Base-by-base conservation (phyloP, 2,113 vertebrate genomes). In the Ophiodon elongatus region DNA sequence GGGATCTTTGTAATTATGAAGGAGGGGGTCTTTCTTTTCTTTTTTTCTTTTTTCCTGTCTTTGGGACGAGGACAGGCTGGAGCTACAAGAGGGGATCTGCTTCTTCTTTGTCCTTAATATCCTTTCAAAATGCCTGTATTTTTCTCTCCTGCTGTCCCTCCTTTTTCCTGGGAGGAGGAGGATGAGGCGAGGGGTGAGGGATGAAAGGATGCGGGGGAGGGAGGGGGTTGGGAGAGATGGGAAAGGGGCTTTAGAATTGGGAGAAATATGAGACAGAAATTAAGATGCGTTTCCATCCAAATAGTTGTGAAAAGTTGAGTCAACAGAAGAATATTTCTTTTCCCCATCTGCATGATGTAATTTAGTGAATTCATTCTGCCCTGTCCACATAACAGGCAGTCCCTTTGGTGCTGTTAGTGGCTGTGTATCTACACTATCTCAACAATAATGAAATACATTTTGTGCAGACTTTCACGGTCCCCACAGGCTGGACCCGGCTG, bases 1-100 rank as follows among this genome's bases (percentile, higher is more conserved):
- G 52, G 91, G 75, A 84, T 78, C 73, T 37, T 6, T 77, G 69
- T 90, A 94, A 93, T 92, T 92, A 91, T 71, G 77, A 50, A 74
- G 77, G 82, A 75, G 69, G 85, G 75, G 82, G 78, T 29, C 41
- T 82, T 64, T 69, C 52, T 57, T 73, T 57, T 14, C 54, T 57
- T n/a, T 27, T 31, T 47, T 80, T 65, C 62, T 50, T 50, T 50
- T 52, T 29, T 27, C 19, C 39, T 74, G 43, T 85, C 80, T 82
- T 50, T 3, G 35, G 56, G 78, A 74, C 71, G 54, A 73, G 80
- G 59, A 47, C 39, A 80, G 43, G 54, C 41, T 5, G 47, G 57
- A 83, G 67, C 66, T 37, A 23, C 33, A 35, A 62, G 62, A 41
- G 27, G 50, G 69, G 60, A 84, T 84, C 39, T 68, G 74, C 72